Evolutionary conservation across 2,797 vertebrate genomes (phyloP), one percentile per base, ranked within the genome.

Genomic region (Channa striata): DNA sequence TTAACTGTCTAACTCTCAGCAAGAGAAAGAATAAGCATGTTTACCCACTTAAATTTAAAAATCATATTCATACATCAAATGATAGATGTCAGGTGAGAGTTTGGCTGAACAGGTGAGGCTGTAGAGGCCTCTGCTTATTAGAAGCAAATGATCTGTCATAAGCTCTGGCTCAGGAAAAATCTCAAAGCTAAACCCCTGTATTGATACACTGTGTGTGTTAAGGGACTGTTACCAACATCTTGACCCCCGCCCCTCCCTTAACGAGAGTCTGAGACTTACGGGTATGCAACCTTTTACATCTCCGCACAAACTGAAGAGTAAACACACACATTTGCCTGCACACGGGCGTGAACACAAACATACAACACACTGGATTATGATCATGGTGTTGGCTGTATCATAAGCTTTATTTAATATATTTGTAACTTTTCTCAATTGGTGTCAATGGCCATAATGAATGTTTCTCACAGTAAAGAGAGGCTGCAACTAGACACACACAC

Each of bases 371-470:
- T 73, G 70, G 77, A 81, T 81, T 82, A 80, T 77, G 84, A 77
- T 82, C 51, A 54, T 56, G 74, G 53, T 72, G 66, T 82, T 59
- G 72, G 52, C 80, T 82, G 74, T 75, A 75, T 88, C 78, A 87
- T 87, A 74, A 81, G 77, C 49, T 78, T 30, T 3, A 20, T 89
- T 91, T 90, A 84, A 91, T 89, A 86, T 79, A 84, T 89, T 84
- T 72, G 85, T 86, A 73, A 81, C 72, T 88, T 88, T 83, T 87
- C 79, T 85, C 42, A 21, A 81, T 86, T 79, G 65, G 77, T 51
- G 71, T 86, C 80, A 54, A 36, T 48, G 19, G 71, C 74, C 67
- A 21, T 79, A 89, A 80, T 72, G 87, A 64, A 91, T 90, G 82
- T 83, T 88, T 90, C 69, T 82, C 65, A 57, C 42, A 58, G 74